Base-by-base conservation (phyloP, 2,113 vertebrate genomes). In the Zosterops lateralis region DNA sequence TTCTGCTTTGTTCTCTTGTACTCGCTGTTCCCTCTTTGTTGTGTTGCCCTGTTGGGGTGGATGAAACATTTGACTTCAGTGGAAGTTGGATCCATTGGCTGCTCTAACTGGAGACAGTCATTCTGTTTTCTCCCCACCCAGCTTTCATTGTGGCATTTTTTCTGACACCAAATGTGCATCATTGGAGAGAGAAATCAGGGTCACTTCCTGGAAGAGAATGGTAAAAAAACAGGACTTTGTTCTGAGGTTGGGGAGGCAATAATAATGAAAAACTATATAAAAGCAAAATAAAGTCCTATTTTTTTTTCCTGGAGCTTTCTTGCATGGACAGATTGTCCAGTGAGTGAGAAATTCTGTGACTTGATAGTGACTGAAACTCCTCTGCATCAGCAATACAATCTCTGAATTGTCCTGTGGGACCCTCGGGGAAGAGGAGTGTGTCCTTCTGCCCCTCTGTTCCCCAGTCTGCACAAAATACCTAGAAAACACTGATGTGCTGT, bases 221-320 rank as follows among this genome's bases (percentile, higher is more conserved):
- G 28, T 88, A 38, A 66, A 80, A 80, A 79, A 13, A 0, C 25
- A 62, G 47, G 50, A 18, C 22, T 89, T 84, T 0, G 0, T 51
- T 74, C 18, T 60, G 57, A 48, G n/a, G 12, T n/a, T 75, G 40
- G 34, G 12, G 40, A 53, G 26, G 11, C 60, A 17, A 26, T 75
- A 47, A 29, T 68, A 47, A 78, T 36, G 51, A 61, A 62, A 77
- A 78, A 36, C 31, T 48, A 22, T 6, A 4, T 48, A 57, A 51
- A 36, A 68, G 21, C 18, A 64, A 68, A 67, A 21, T 75, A 4
- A 87, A 82, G 7, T 65, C 36, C 44, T 18, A 2, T 9, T 9
- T 54, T 36, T 85, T 83, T 85, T 75, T 72, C 34, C 42, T 45
- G 25, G 20, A n/a, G 17, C 36, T 75, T 75, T 79, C 34, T 56